Conservation (phyloP, 2,888 invertebrate genomes). For the Dastarcus helophoroides region DNA sequence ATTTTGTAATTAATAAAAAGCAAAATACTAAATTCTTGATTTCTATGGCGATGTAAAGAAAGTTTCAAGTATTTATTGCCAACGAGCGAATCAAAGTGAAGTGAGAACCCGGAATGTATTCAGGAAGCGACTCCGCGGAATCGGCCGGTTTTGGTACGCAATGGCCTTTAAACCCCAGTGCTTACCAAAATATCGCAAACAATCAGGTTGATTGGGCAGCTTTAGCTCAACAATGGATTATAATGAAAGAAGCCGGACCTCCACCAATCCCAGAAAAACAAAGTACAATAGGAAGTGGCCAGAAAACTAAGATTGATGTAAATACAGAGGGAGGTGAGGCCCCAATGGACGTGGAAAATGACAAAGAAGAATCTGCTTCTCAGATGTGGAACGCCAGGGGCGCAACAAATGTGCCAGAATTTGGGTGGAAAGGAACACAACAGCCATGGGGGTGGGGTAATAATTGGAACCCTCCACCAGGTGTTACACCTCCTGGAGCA, state of each 20-base stretch:
- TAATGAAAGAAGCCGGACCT: constrained; percentile 70
- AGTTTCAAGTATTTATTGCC: too few species aligned
- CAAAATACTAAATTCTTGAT: too few species aligned
- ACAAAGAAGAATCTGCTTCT: constrained; percentile 53
- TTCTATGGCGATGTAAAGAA: too few species aligned
- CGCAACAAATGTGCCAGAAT: constrained; percentile 21
- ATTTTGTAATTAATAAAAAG: too few species aligned
- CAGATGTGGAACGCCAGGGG: too few species aligned
- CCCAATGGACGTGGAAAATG: constrained; percentile 78
- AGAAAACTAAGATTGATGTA: constrained; percentile 42
- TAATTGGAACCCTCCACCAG: constrained; percentile 35
- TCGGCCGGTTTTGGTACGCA: constrained; percentile 56
- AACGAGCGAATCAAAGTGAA: not conserved
- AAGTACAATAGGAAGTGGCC: not conserved
- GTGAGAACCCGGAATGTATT: too few species aligned
- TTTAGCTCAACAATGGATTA: constrained; percentile 95
- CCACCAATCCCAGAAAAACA: constrained; percentile 27
- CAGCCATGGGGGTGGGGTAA: constrained; percentile 36
- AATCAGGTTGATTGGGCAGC: constrained; percentile 94
- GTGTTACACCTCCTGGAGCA: constrained; percentile 22
- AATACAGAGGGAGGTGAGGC: constrained; percentile 82
- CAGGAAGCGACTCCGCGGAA: constrained; percentile 44
- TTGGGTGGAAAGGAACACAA: constrained; percentile 42
- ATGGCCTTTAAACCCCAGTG: constrained; percentile 72
- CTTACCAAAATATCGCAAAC: constrained; percentile 70